Percentiles rank a stretch among this genome's conserved stretches.
Evolutionary conservation across 2,888 invertebrate genomes (phyloP).

Genomic region (Dryobotodes eremita): DNA sequence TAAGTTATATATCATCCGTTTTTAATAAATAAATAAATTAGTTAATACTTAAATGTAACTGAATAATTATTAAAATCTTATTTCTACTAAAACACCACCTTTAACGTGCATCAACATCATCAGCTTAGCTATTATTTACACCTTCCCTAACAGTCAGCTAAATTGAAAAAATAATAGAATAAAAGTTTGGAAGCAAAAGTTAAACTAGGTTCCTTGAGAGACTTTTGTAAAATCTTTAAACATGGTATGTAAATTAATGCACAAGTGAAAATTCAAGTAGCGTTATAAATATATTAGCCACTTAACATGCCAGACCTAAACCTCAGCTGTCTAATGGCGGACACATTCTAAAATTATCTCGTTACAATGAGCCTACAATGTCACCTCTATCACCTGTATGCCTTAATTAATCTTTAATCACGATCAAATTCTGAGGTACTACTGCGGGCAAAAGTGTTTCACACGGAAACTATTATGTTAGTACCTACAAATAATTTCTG

Average conservation of each 20-base stretch:
- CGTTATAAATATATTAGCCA: not conserved
- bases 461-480: not conserved
- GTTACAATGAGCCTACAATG: slow-evolving; percentile 31
- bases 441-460: not conserved
- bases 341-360: slow-evolving; percentile 25
- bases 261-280: not conserved
- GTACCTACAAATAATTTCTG: not conserved
- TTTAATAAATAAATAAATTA: slow-evolving; percentile 2
- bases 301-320: not conserved
- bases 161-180: not conserved
- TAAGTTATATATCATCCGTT: not conserved
- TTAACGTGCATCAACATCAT: not conserved
- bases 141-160: no score
- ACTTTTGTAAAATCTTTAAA: not conserved
- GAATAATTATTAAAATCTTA: not conserved
- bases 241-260: not conserved
- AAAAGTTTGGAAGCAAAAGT: not conserved
- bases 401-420: slow-evolving; percentile 31
- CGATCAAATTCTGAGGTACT: slow-evolving; percentile 38
- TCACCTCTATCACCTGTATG: slow-evolving; percentile 36
- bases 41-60: slow-evolving; percentile 9
- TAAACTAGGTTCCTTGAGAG: not conserved
- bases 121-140: not conserved
- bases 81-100: not conserved
- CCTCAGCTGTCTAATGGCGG: slow-evolving; percentile 15